These are phyloP conservation scores for Vanessa atalanta DNA, from an alignment of 1,140 invertebrate species.

Conservation along the genomic window DNA sequence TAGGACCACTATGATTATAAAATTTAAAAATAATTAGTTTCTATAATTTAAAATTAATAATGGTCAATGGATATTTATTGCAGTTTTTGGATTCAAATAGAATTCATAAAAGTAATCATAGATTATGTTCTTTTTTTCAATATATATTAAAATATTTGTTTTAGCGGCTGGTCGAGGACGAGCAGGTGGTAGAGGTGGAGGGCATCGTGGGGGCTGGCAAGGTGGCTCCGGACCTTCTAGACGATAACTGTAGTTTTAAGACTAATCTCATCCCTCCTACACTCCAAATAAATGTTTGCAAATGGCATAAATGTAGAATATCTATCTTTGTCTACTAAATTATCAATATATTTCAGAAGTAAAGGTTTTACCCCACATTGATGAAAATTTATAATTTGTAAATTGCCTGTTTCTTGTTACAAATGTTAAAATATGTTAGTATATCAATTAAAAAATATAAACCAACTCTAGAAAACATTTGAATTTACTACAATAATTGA, in stretches of 20 bases:
- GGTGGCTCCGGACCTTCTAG: constrained; percentile 71
- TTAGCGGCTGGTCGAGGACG: constrained; percentile 75
- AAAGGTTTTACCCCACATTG: too few relatives aligned
- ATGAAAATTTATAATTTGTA: too few relatives aligned
- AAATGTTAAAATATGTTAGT: neutral
- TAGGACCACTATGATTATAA: too few relatives aligned
- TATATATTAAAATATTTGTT: constrained; percentile 35
- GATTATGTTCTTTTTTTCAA: too few relatives aligned
- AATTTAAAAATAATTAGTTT: too few relatives aligned
- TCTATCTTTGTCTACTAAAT: too few relatives aligned
- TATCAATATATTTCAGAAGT: too few relatives aligned
- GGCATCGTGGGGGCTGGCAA: constrained; percentile 77
- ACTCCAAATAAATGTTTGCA: constrained; percentile 9
- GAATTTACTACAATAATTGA: constrained; percentile 4
- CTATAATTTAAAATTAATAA: too few relatives aligned
- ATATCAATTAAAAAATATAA: neutral
- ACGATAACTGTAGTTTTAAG: constrained; percentile 46
- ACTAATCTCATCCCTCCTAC: constrained; percentile 8
- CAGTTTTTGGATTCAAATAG: too few relatives aligned
- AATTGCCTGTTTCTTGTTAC: neutral
- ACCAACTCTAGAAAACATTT: neutral
- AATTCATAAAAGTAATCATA: too few relatives aligned
- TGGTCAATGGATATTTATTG: too few relatives aligned
- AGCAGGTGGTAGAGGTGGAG: constrained; percentile 68
- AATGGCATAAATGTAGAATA: neutral